Evolutionary conservation across 2,113 vertebrate species (phyloP).

Genomic region (Anthoscopus minutus): DNA sequence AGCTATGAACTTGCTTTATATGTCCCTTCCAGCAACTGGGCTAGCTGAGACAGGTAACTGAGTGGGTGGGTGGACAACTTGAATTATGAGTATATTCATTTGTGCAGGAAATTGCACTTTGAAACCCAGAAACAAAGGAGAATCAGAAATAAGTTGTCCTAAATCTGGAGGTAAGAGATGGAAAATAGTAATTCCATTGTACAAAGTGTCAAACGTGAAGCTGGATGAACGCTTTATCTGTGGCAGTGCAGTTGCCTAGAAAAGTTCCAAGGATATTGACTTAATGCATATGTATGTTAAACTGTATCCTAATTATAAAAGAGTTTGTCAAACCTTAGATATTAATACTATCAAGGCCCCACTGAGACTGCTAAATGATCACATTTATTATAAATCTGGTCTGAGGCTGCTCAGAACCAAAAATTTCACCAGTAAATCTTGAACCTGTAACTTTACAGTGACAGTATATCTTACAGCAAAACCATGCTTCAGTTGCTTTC

Average conservation of each 20-base stretch:
- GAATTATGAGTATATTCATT: conserved; percentile 4
- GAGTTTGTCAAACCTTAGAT: not conserved
- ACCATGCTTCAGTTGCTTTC: not conserved
- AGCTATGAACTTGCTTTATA: conserved; percentile 45
- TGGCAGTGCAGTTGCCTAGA: conserved; percentile 41
- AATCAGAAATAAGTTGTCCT: not conserved
- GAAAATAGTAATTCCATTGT: not conserved
- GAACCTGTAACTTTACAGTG: not conserved
- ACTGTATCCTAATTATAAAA: conserved; percentile 14
- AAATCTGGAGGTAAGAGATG: not conserved
- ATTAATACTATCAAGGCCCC: not conserved
- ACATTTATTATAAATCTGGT: not conserved
- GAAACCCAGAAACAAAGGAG: conserved; percentile 23
- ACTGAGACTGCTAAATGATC: not conserved
- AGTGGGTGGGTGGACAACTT: conserved; percentile 36
- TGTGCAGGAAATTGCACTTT: conserved; percentile 37
- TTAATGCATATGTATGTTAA: not conserved
- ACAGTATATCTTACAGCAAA: not conserved
- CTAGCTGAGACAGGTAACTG: conserved; percentile 65
- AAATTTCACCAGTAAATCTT: not conserved
- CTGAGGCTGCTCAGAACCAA: not conserved
- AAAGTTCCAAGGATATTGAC: conserved; percentile 33
- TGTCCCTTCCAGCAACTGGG: conserved; percentile 50
- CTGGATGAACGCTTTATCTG: conserved; percentile 2
- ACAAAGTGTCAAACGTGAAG: not conserved